phyloP scores from a whole-genome alignment of 2,888 invertebrate species.

The Andrena camellia region DNA sequence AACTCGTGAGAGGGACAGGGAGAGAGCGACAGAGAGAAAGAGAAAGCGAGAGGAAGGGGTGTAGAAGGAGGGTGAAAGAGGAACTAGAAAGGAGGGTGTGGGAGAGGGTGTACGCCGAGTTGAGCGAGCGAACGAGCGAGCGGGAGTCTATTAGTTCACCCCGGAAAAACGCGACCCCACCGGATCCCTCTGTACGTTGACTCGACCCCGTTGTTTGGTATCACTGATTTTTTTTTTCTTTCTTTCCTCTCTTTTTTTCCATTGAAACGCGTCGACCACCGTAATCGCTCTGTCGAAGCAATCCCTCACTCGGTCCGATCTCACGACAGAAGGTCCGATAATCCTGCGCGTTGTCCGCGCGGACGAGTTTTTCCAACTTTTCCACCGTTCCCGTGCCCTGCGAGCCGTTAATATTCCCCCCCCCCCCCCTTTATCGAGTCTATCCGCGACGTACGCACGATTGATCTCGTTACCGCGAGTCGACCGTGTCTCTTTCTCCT shows the following conservation, averaged over 20 bases:
- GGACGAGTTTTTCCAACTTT: conserved; percentile 64
- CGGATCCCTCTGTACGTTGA: conserved; percentile 68
- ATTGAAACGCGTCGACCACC: conserved; percentile 79
- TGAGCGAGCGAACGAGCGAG: conserved; percentile 77
- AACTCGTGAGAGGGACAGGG: conserved; percentile 64
- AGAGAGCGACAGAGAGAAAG: conserved; percentile 58
- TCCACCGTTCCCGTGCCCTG: conserved; percentile 23
- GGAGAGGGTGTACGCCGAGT: conserved; percentile 73
- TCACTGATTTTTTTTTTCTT: conserved; percentile 78
- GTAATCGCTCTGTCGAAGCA: conserved; percentile 80
- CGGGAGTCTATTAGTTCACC: conserved; percentile 84
- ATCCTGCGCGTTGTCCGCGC: conserved; percentile 63
- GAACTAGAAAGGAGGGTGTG: conserved; percentile 57
- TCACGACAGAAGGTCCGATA: conserved; percentile 70
- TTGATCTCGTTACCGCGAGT: conserved; percentile 52
- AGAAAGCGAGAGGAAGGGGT: conserved; percentile 54
- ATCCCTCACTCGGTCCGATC: conserved; percentile 72
- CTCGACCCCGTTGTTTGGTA: conserved; percentile 78
- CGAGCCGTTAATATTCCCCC: conserved; percentile 45
- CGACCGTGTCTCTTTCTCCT: conserved; percentile 27
- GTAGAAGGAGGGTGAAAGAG: conserved; percentile 53
- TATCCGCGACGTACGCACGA: conserved; percentile 46
- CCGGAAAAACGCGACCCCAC: conserved; percentile 82
- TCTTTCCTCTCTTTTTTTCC: conserved; percentile 72
- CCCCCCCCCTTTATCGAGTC: conserved; percentile 52